phyloP scores from a whole-genome alignment of 2,113 vertebrate species.

The Lepisosteus oculatus region DNA sequence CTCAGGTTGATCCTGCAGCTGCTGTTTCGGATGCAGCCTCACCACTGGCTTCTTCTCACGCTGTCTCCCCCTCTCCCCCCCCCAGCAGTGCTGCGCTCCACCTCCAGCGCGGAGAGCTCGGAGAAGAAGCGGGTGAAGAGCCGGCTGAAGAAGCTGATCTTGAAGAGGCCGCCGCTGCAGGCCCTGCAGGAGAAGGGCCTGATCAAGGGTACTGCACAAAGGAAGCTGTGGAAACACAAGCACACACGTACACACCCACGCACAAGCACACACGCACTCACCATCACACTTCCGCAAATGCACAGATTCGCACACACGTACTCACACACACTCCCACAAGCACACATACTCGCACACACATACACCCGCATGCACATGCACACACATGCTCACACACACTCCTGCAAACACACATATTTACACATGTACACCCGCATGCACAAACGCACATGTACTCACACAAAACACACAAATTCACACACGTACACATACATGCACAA shows the following conservation, averaged over 20 bases:
- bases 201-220: slow-evolving; percentile 73
- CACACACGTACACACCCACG: not conserved
- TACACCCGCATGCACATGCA: not conserved
- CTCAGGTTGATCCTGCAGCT: too few species aligned
- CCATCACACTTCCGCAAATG: not conserved
- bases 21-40: not conserved
- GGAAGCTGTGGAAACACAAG: not conserved
- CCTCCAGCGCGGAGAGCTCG: slow-evolving; percentile 58
- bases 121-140: slow-evolving; percentile 80
- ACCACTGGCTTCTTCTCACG: slow-evolving; percentile 24
- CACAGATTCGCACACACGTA: not conserved
- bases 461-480: not conserved
- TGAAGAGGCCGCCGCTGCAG: slow-evolving; percentile 80
- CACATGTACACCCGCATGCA: not conserved
- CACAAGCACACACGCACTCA: not conserved
- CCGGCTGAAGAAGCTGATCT: slow-evolving; percentile 80
- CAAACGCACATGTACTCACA: too few species aligned
- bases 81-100: slow-evolving; percentile 54
- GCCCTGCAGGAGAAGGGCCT: slow-evolving; percentile 87
- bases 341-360: not conserved
- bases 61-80: slow-evolving; percentile 22
- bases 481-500: not conserved
- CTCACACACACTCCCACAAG: not conserved
- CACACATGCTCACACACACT: too few species aligned
- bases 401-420: not conserved